Conservation (phyloP, 2,113 vertebrate species). For the Murina feae region DNA sequence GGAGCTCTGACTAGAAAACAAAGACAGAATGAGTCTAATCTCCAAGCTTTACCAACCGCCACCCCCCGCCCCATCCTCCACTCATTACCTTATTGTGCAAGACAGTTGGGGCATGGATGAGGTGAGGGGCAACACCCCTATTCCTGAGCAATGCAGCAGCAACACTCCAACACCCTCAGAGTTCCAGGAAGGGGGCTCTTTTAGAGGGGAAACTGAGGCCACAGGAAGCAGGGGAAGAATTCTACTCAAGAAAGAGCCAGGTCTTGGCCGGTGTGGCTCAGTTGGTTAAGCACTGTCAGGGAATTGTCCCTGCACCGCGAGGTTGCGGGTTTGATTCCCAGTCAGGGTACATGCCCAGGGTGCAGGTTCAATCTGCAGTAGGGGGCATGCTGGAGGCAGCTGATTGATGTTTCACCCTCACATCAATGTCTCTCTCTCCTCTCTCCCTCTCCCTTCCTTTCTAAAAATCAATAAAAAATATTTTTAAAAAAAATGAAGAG, state of each 20-base stretch:
- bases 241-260: neutral
- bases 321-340: neutral
- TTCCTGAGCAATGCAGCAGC: neutral
- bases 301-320: neutral
- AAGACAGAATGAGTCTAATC: slow-evolving; percentile 21
- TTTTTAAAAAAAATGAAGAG: too few relatives aligned
- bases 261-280: neutral
- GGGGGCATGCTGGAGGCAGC: neutral
- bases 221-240: neutral
- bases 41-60: neutral
- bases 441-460: neutral
- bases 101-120: neutral
- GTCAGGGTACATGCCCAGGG: neutral
- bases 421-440: neutral
- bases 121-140: neutral
- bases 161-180: neutral
- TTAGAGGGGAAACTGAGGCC: slow-evolving; percentile 11
- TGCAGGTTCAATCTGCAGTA: neutral
- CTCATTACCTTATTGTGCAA: neutral
- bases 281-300: neutral
- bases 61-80: neutral
- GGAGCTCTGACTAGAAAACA: neutral
- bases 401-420: neutral
- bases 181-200: neutral
- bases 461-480: neutral